A percentile compares a stretch with the other conserved stretches of the same genome.
Conservation (phyloP, 2,888 invertebrate genomes). For the Plagodis dolabraria region DNA sequence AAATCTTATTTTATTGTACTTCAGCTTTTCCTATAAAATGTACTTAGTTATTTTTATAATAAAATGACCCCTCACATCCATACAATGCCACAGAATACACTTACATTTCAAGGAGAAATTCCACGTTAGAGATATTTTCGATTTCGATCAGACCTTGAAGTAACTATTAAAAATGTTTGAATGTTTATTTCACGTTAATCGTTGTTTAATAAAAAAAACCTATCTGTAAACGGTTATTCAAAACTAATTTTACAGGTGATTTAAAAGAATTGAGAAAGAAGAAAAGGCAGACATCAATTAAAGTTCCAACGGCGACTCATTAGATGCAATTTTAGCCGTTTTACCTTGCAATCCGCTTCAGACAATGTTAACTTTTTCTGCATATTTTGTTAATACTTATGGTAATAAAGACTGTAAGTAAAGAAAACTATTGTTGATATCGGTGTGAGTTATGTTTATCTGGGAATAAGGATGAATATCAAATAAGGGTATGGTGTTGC, state of each 20-base stretch:
- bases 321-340: too few relatives aligned
- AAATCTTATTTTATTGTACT: not conserved
- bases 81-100: not conserved
- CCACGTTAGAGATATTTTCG: slow-evolving; percentile 2
- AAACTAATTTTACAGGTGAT: too few relatives aligned
- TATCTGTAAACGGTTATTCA: too few relatives aligned
- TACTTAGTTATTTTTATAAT: too few relatives aligned
- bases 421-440: too few relatives aligned
- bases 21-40: not conserved
- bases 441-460: not conserved
- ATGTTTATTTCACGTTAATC: slow-evolving; percentile 2
- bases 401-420: too few relatives aligned
- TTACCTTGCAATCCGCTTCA: too few relatives aligned
- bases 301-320: too few relatives aligned
- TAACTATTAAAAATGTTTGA: slow-evolving; percentile 14
- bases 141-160: slow-evolving; percentile 17
- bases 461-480: slow-evolving; percentile 46
- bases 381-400: too few relatives aligned
- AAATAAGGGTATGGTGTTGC: slow-evolving; percentile 24
- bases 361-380: too few relatives aligned
- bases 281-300: too few relatives aligned
- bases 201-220: not conserved
- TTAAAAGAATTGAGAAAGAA: too few relatives aligned
- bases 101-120: slow-evolving; percentile 5
- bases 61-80: not conserved